Conservation (phyloP, 2,888 invertebrate species). For the Mesorhabditis spiculigera region DNA sequence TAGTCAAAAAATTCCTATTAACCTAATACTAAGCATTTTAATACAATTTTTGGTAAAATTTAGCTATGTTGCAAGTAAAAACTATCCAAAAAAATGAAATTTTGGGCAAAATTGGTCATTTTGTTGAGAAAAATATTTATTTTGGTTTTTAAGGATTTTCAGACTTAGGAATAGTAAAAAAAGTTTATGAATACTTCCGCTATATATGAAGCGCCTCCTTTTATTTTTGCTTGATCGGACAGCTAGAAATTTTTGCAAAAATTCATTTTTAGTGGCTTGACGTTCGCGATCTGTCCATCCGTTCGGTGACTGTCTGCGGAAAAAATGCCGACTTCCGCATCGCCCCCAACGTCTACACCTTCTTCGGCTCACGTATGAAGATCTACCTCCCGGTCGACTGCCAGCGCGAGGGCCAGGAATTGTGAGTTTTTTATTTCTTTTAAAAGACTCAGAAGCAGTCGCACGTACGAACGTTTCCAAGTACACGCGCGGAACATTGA, state of each 20-base stretch:
- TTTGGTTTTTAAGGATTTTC: too few relatives aligned
- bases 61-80: too few relatives aligned
- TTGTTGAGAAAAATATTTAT: constrained; percentile 14
- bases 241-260: background rate
- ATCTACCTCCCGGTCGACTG: constrained; percentile 32
- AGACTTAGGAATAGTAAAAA: too few relatives aligned
- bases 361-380: constrained; percentile 42
- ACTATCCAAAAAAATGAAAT: too few relatives aligned
- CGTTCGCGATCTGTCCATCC: constrained; percentile 45
- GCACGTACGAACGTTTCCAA: background rate
- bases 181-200: too few relatives aligned
- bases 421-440: constrained; percentile 16
- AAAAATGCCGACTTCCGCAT: constrained; percentile 36
- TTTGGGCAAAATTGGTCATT: constrained; percentile 11
- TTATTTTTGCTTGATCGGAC: too few relatives aligned
- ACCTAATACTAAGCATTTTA: too few relatives aligned
- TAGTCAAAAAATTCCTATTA: too few relatives aligned
- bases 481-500: background rate
- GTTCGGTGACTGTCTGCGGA: constrained; percentile 38
- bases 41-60: too few relatives aligned
- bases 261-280: constrained; percentile 41
- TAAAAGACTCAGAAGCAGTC: constrained; percentile 10
- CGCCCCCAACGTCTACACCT: constrained; percentile 39
- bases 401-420: constrained; percentile 23
- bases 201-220: too few relatives aligned